Percentiles rank a stretch among this genome's conserved stretches.
Conservation (phyloP, 2,113 vertebrate genomes). For the Periophthalmus modestus region DNA sequence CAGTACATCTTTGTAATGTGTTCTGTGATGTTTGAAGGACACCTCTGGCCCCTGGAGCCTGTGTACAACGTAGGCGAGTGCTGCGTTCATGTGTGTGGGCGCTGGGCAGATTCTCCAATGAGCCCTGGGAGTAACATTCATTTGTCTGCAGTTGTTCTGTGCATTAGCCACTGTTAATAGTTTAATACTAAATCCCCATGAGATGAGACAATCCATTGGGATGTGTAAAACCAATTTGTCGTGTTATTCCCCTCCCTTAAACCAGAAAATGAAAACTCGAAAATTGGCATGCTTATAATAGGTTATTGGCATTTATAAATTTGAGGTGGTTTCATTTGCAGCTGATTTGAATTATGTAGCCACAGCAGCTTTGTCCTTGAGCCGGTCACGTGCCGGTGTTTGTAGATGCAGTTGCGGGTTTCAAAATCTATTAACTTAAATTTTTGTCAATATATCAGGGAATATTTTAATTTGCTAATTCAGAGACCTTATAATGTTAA, state of each 20-base stretch:
- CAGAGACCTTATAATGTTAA: too few species aligned
- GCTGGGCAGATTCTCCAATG: slow-evolving; percentile 26
- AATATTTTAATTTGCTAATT: too few species aligned
- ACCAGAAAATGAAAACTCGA: slow-evolving; percentile 12
- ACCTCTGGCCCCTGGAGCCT: slow-evolving; percentile 31
- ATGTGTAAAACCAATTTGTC: slow-evolving; percentile 13
- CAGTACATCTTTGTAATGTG: not conserved
- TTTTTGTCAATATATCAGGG: too few species aligned
- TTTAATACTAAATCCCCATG: slow-evolving; percentile 40
- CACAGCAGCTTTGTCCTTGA: not conserved
- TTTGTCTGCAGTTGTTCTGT: slow-evolving; percentile 39
- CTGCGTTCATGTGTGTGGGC: slow-evolving; percentile 33
- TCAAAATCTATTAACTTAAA: too few species aligned
- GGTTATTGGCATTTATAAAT: slow-evolving; percentile 3
- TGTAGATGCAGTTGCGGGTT: not conserved
- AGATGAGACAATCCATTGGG: slow-evolving; percentile 39
- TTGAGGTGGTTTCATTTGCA: slow-evolving; percentile 3
- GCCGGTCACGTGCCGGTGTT: not conserved
- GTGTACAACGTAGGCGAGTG: slow-evolving; percentile 32
- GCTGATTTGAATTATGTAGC: not conserved
- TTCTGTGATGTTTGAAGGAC: slow-evolving; percentile 1
- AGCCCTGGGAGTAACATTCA: slow-evolving; percentile 47
- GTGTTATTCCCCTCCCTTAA: not conserved
- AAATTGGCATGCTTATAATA: not conserved
- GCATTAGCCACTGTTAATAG: slow-evolving; percentile 21